Base-by-base conservation (phyloP, 2,797 vertebrate species). In the Pseudochromis fuscus region DNA sequence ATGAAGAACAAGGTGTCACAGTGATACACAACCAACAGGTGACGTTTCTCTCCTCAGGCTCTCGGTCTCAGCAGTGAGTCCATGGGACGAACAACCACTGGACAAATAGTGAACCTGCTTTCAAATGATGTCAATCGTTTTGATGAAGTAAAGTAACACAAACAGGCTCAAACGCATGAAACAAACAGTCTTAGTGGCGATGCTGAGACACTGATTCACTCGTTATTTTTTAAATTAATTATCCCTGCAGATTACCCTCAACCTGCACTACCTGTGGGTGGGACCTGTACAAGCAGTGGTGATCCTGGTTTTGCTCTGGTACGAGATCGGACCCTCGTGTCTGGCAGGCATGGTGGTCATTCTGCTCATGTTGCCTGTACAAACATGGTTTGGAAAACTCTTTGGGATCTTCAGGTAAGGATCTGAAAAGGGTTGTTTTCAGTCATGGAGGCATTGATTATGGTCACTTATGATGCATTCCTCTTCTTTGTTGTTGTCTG, bases 51-150 rank as follows among this genome's bases (percentile, higher is more conserved):
- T 57, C 12, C 0, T 37, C 79, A 99, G 97, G 96, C 96, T 2
- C 95, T 99, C 23, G 84, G 93, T 68, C 94, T 99, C 70, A 98
- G 94, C 87, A 95, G 93, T 0, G 15, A 80, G 7, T 94, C 97
- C 18, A 94, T 98, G 96, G 93, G 94, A 28, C 93, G 93, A 88
- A 98, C 97, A 0, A 98, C 96, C 71, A 97, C 96, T 0, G 97
- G 97, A 19, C 97, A 98, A 70, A 97, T 98, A 37, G 96, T 99
- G 24, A 99, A 98, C 79, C 95, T 99, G 27, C 91, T 99, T 35
- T 98, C 97, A 23, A 98, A 98, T 0, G 97, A 99, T 1, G 96
- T 97, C 79, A 97, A 95, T 85, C 96, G 93, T 67, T 98, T 98
- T 66, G 96, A 99, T 86, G 95, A 99, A 94, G 97, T 98, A 86